These are phyloP conservation scores for Phodopus roborovskii DNA, from an alignment of 2,113 vertebrate genomes.

Conservation along the genomic window DNA sequence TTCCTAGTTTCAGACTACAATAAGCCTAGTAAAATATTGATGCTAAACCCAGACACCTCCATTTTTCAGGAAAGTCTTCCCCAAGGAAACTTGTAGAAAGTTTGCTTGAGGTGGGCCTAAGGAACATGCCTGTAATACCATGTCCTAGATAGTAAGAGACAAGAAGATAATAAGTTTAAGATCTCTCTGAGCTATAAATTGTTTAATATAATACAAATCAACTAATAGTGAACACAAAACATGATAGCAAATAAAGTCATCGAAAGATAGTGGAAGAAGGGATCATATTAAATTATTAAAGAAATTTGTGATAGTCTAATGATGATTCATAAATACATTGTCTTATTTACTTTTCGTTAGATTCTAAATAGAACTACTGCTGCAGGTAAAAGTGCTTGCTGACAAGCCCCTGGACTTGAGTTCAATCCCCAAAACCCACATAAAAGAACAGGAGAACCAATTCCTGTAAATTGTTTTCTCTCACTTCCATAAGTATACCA, in stretches of 20 bases:
- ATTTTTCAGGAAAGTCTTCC: not conserved
- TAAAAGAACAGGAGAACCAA: too few relatives aligned
- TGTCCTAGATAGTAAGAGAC: not conserved
- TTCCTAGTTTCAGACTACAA: not conserved
- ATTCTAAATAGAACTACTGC: slow-evolving; percentile 17
- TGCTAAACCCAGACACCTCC: not conserved
- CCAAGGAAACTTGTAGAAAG: not conserved
- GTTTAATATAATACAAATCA: not conserved
- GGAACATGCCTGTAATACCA: not conserved
- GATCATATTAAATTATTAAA: not conserved
- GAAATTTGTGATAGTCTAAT: not conserved
- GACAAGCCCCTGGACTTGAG: not conserved
- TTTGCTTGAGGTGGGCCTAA: not conserved
- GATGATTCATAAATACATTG: not conserved
- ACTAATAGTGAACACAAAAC: not conserved
- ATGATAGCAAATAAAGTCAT: not conserved
- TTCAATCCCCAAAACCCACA: not conserved
- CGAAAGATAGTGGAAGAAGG: not conserved
- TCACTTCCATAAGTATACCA: not conserved
- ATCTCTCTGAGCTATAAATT: not conserved
- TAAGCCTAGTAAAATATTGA: not conserved
- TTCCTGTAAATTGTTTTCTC: not conserved
- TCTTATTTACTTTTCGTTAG: not conserved
- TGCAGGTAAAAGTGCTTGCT: not conserved
- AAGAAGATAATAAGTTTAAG: not conserved